These are phyloP conservation scores for Calameuta idolon DNA, from an alignment of 2,888 invertebrate species.

Conservation along the genomic window DNA sequence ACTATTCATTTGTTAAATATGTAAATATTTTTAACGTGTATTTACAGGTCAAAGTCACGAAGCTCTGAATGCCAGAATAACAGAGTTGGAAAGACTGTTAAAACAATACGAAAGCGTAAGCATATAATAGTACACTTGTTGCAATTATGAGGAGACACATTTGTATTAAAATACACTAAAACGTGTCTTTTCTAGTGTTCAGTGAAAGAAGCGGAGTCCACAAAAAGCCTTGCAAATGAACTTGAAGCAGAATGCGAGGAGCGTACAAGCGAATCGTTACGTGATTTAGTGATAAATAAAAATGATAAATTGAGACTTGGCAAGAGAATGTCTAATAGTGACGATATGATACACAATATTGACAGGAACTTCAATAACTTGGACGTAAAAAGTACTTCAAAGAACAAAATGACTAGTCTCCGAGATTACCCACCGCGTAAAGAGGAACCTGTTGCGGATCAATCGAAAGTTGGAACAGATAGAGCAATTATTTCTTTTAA, in stretches of 20 bases:
- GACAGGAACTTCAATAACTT: conserved; percentile 44
- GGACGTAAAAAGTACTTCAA: conserved; percentile 39
- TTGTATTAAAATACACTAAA: neutral
- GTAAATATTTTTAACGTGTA: neutral
- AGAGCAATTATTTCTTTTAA: conserved; percentile 13
- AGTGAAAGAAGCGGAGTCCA: conserved; percentile 20
- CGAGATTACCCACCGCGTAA: conserved; percentile 60
- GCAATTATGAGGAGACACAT: neutral
- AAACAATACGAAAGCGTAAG: conserved; percentile 27
- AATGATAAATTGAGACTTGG: conserved; percentile 32
- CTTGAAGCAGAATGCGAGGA: conserved; percentile 42
- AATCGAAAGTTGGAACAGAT: conserved; percentile 26
- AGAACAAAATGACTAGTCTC: conserved; percentile 49
- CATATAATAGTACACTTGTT: conserved; percentile 10
- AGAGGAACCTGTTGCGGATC: conserved; percentile 40
- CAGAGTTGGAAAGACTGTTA: conserved; percentile 58
- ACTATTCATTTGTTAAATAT: neutral
- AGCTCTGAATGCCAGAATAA: conserved; percentile 50
- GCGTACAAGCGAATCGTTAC: conserved; percentile 38
- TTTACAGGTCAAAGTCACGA: neutral
- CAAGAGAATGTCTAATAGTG: conserved; percentile 31
- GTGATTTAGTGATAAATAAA: conserved; percentile 42
- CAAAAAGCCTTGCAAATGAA: conserved; percentile 37
- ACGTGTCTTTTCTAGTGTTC: neutral
- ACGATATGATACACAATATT: conserved; percentile 37